Base-by-base conservation (phyloP, 1,140 invertebrate genomes). In the Lordiphosa clarofinis region DNA sequence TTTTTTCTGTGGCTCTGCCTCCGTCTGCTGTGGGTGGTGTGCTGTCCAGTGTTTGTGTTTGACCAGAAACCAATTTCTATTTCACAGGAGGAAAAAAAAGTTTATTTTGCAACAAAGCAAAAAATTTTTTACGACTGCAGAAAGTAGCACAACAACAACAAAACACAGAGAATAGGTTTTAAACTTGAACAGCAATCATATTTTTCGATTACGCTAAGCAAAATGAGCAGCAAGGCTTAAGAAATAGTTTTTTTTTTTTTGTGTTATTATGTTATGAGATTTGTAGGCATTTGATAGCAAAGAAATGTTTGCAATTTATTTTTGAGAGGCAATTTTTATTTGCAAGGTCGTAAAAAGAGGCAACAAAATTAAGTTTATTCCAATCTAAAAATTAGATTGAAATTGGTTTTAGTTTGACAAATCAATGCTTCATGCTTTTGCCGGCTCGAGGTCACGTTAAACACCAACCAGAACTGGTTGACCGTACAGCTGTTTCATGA, bases 51-150 rank as follows among this genome's bases (percentile, higher is more conserved):
- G 11, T 67, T 44, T 55, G 48, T 71, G 58, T 60, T 82, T 76
- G 76, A 72, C 66, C 76, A 76, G 75, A 82, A 81, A 53, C 66
- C 76, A 76, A 76, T 82, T 81, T 76, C 72, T 72, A 81, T 82
- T 68, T 74, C 70, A 74, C 60, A 69, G 64, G n/a, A 65, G 47
- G 28, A 31, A 21, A 39, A 33, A 54, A 64, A 79, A 79, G 76
- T 81, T 82, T 64, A 54, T 63, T 82, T 75, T 71, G 61, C 66
- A 69, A 65, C 46, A 50, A 52, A 48, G 47, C 63, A 70, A 47
- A 50, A 61, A 61, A 4, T 5, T 61, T 49, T 55, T 13, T 50
- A 68, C 48, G 72, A 52, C 50, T 56, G 61, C 61, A 62, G 58
- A 69, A 52, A 58, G 47, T 31, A n/a, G 4, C n/a, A 43, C 49